Evolutionary conservation across 2,113 vertebrate species (phyloP), one percentile per base, ranked within the genome.

Genomic region (Collichthys lucidus): DNA sequence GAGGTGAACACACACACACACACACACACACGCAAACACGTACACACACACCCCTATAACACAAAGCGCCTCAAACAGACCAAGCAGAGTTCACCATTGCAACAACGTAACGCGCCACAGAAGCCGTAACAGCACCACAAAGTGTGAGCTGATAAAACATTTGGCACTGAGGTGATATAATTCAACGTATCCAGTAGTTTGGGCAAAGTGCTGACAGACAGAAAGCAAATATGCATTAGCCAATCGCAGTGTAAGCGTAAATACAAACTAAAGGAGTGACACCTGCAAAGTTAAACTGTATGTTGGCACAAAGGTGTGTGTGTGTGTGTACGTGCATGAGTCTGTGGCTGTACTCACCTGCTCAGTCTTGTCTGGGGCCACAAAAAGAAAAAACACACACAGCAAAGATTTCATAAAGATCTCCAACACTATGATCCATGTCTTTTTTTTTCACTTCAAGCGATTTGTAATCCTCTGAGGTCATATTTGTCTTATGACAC

Each of bases 321-420:
- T 44, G 65, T 70, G 50, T 42, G 17, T n/a, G 8, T 66, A 8
- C 29, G 16, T 63, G 50, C 22, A 46, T n/a, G 29, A 73, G 69
- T 56, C 20, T 24, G 63, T 70, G 44, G 53, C 42, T 63, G 11
- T 49, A 11, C 76, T 75, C 77, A 73, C 88, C 69, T 92, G 91
- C 85, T 91, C 89, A 68, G 91, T 91, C 92, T 90, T 91, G 91
- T 91, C 75, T 49, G 55, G 73, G 55, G 73, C 73, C 55, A 56
- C 29, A 59, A 2, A 4, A 29, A 11, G 29, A 29, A 11, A 46
- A 68, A 31, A 67, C 53, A 65, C 20, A 35, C 59, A 63, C 15
- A 29, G 12, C n/a, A 60, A 20, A 11, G 42, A 59, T 79, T 82
- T 86, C 59, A 57, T 62, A 66, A 84, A 82, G 44, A 71, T 62